Conservation (phyloP, 2,113 vertebrate genomes). For the Mormoops blainvillei region DNA sequence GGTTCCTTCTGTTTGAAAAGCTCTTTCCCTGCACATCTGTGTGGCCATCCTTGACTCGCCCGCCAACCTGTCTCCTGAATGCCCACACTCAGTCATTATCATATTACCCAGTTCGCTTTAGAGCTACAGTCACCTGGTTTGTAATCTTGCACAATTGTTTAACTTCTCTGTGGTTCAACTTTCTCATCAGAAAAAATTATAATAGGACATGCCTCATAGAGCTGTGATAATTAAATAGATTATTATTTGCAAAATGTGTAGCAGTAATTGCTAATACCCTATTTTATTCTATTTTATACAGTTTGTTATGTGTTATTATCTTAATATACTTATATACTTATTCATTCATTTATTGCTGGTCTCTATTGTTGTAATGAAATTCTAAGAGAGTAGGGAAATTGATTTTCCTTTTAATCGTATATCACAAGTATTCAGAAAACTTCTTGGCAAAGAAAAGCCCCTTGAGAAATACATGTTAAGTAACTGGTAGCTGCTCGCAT, state of each 20-base stretch:
- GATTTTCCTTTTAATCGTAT: not conserved
- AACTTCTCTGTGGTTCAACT: not conserved
- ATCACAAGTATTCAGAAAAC: not conserved
- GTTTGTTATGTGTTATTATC: not conserved
- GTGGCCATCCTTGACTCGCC: accelerated
- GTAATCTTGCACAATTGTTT: not conserved
- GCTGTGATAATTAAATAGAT: not conserved
- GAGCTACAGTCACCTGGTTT: not conserved
- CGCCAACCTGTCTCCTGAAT: not conserved
- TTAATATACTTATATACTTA: not conserved
- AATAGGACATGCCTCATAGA: not conserved
- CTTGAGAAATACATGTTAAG: not conserved
- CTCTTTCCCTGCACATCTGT: not conserved
- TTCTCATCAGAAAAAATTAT: not conserved
- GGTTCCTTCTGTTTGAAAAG: not conserved
- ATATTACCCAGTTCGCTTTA: accelerated
- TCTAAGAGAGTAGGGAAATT: not conserved
- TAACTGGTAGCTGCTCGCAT: not conserved
- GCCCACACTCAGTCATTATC: accelerated
- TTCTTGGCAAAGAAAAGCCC: not conserved
- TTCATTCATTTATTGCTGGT: not conserved
- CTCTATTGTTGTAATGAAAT: not conserved
- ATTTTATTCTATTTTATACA: not conserved
- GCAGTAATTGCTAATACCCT: not conserved
- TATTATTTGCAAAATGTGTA: not conserved